Evolutionary conservation across 2,888 invertebrate species (phyloP), one percentile per base, ranked within the genome.

Genomic region (Liodrosophila aerea): DNA sequence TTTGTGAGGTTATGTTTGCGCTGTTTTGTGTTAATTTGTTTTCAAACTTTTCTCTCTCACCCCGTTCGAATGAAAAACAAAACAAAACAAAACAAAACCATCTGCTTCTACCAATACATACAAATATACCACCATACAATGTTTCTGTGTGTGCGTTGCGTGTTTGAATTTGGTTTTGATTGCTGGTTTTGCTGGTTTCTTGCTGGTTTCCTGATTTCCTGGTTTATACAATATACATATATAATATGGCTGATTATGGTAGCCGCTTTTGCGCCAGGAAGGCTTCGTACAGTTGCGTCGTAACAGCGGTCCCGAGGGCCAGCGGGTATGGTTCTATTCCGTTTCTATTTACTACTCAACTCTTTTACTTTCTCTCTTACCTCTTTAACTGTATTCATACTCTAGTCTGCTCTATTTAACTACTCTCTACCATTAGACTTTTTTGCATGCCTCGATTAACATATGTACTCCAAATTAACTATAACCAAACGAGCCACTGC

Each of bases 251-350:
- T 54, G 40, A 22, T 57, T 76, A 57, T 74, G 76, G 68, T 86
- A 88, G 87, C 87, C 87, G 81, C 87, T 86, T 73, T 80, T 88
- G 73, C 87, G 88, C 64, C 88, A 88, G 88, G 88, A 88, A 75
- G 87, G 88, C 82, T 88, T 88, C 86, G 76, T 87, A 64, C 87
- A 88, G 64, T 87, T 87, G 74, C 88, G 87, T 73, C 87, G 87
- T 67, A 87, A 87, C 87, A 88, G 87, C 78, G 87, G 87, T 73
- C 87, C 88, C 61, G 87, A 87, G 74, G 86, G 87, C 65, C 87
- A 88, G 76, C 84, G 87, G 87, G 87, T 88, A 88, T 87, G 87
- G 73, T 75, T 77, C 67, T 72, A 65, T 73, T 76, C 64, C 75
- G 63, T 60, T 66, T 64, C 57, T 60, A 68, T 72, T 68, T 53